These are phyloP conservation scores for Sphaerodactylus townsendi DNA, from an alignment of 2,113 vertebrate genomes.

Conservation along the genomic window DNA sequence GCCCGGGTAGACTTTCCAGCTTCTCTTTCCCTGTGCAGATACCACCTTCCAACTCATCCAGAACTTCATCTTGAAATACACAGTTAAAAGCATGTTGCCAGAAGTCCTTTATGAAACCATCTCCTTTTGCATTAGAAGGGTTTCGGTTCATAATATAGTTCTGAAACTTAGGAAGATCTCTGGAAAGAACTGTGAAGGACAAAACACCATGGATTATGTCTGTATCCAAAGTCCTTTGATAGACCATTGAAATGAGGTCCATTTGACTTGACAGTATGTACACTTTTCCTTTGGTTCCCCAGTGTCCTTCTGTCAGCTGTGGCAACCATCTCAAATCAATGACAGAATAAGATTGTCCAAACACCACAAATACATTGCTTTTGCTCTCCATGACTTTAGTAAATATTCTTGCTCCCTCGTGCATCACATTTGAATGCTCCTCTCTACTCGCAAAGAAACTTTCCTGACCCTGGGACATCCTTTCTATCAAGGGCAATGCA, in stretches of 20 bases:
- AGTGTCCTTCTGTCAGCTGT: background rate
- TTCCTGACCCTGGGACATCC: background rate
- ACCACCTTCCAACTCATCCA: background rate
- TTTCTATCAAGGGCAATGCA: constrained; percentile 2
- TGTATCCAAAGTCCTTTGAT: background rate
- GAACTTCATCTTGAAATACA: background rate
- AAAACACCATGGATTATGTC: background rate
- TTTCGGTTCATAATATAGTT: background rate
- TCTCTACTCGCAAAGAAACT: background rate
- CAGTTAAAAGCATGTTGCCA: background rate
- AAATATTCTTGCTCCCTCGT: background rate
- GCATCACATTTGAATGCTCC: rapidly evolving
- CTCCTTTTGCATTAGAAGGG: background rate
- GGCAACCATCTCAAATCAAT: background rate
- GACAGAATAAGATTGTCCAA: background rate
- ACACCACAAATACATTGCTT: background rate
- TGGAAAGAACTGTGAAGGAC: background rate
- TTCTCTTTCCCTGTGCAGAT: background rate
- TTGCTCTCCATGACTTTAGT: background rate
- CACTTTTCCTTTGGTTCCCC: background rate
- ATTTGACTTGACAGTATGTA: background rate
- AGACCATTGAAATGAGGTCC: background rate
- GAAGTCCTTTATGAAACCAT: background rate
- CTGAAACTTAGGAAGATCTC: background rate
- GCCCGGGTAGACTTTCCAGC: background rate